Evolutionary conservation across 2,888 invertebrate genomes (phyloP), one percentile per base, ranked within the genome.

Genomic region (Charanyca ferruginea): DNA sequence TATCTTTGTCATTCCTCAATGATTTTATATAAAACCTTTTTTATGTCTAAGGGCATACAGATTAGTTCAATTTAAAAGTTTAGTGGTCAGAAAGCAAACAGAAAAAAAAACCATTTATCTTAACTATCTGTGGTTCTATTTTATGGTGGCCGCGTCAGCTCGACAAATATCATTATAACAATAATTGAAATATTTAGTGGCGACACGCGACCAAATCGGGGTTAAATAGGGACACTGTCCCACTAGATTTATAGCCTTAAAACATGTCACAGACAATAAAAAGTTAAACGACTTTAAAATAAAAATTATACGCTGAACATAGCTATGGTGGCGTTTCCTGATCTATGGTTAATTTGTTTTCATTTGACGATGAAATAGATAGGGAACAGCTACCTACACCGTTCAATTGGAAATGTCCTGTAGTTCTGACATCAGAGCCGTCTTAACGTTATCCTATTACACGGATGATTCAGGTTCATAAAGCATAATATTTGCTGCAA

Each of bases 101-200:
- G 80, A 85, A 79, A 81, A 83, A 68, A 83, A 74, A 48, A 9
- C 67, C 73, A 77, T 82, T 77, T 69, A 83, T 83, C 76, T 73
- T 72, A 78, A 82, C 81, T 77, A 78, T 78, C 84, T 74, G 71
- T 69, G 81, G 81, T 81, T 79, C 84, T 85, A 84, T 85, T 83
- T 84, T 83, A 84, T 86, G 81, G 83, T 83, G 83, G 85, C 83
- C 81, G 81, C 77, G 79, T 77, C 78, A 83, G 80, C 84, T 75
- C 79, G 80, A 82, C 83, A 83, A 85, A 90, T 91, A 90, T 88
- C 85, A 85, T 91, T 87, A 90, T 89, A 88, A 89, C 85, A 88
- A 90, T 91, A 90, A 92, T 92, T 92, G 91, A 91, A 88, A 91
- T 92, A 91, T 92, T 91, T 89, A 89, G 88, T 87, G 88, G 87